Percentiles rank a stretch among this genome's conserved stretches.
Conservation (phyloP, 2,888 invertebrate genomes). For the Cryptus armator region DNA sequence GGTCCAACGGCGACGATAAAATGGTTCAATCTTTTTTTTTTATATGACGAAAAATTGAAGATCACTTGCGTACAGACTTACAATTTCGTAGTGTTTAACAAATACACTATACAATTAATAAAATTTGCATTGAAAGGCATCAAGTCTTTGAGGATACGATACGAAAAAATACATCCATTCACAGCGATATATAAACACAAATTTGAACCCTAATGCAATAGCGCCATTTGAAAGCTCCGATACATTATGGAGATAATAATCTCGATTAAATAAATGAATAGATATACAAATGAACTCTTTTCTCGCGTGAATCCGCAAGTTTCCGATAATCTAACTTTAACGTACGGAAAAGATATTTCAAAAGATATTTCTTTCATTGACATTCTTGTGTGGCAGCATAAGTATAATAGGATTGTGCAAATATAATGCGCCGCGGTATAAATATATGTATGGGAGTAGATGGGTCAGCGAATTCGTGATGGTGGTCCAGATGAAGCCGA, state of each 20-base stretch:
- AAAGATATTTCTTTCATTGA: neutral
- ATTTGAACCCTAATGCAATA: neutral
- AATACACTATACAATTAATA: neutral
- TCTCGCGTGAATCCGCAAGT: neutral
- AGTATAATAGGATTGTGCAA: conserved; percentile 53
- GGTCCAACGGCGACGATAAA: neutral
- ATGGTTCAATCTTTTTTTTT: neutral
- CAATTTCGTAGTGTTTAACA: neutral
- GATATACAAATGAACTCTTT: neutral
- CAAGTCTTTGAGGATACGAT: too few relatives aligned
- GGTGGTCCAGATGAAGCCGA: conserved; percentile 53
- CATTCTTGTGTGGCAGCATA: conserved; percentile 17
- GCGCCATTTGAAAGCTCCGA: neutral
- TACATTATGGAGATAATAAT: neutral
- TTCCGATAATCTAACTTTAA: neutral
- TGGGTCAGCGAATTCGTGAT: conserved; percentile 64
- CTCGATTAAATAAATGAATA: neutral
- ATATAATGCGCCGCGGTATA: conserved; percentile 49
- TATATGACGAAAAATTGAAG: neutral
- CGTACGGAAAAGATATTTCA: conserved; percentile 1
- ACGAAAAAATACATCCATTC: too few relatives aligned
- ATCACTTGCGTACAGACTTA: neutral
- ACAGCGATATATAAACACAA: too few relatives aligned
- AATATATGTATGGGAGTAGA: conserved; percentile 59
- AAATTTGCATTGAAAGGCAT: too few relatives aligned